Evolutionary conservation across 2,888 invertebrate species (phyloP).

Genomic region (Phalera bucephala): DNA sequence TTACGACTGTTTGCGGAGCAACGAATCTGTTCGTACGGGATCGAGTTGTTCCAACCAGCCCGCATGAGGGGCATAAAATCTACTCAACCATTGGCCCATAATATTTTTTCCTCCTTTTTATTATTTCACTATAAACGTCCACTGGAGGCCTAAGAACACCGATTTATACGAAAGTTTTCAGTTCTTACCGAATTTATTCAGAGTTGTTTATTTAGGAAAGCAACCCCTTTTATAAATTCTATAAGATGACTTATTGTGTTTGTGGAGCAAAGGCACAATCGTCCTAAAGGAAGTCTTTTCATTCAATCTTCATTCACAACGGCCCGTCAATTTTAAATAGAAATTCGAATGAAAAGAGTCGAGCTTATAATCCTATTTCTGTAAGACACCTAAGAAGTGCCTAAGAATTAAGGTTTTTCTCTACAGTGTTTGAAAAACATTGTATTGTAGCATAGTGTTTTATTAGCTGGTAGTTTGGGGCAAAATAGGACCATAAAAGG

Average conservation of each 20-base stretch:
- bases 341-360: constrained; percentile 17
- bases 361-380: constrained; percentile 37
- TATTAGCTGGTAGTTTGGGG: too few relatives aligned
- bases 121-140: constrained; percentile 38
- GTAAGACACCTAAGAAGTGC: constrained; percentile 34
- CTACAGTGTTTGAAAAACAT: too few relatives aligned
- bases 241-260: constrained; percentile 25
- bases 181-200: constrained; percentile 33
- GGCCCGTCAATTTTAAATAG: constrained; percentile 23
- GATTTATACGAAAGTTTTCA: constrained; percentile 41
- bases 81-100: constrained; percentile 43
- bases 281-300: constrained; percentile 19
- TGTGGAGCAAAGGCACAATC: constrained; percentile 14
- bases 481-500: too few relatives aligned
- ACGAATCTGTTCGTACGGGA: constrained; percentile 56
- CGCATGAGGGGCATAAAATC: constrained; percentile 59
- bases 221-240: constrained; percentile 17
- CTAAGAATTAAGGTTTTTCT: too few relatives aligned
- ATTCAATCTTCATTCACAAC: constrained; percentile 7
- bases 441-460: too few relatives aligned
- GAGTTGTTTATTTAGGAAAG: constrained; percentile 36
- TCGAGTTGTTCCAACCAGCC: constrained; percentile 30
- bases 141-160: constrained; percentile 25
- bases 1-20: constrained; percentile 66
- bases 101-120: constrained; percentile 52